These are phyloP conservation scores for Gorsachius magnificus DNA, from an alignment of 2,797 vertebrate species.

Conservation along the genomic window DNA sequence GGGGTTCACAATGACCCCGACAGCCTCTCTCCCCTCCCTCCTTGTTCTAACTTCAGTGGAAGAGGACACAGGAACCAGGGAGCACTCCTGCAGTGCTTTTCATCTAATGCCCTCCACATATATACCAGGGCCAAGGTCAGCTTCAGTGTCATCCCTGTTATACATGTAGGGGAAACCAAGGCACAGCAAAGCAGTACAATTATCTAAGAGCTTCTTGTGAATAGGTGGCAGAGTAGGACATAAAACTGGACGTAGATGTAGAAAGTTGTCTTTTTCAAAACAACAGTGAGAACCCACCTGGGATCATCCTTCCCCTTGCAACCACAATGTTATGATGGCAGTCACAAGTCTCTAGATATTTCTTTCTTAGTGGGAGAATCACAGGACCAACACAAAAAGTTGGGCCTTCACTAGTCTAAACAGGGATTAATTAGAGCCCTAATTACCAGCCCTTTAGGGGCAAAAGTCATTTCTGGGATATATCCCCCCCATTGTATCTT, in stretches of 20 bases:
- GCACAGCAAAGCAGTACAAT: constrained; percentile 26
- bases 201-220: constrained; percentile 43
- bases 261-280: background rate
- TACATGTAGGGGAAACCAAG: background rate
- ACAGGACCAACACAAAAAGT: constrained; percentile 15
- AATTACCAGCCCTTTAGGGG: background rate
- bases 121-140: background rate
- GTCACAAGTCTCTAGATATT: background rate
- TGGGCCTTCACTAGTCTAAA: constrained; percentile 16
- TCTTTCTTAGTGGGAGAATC: background rate
- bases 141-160: background rate
- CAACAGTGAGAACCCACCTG: background rate
- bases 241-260: background rate
- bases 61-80: background rate
- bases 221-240: background rate
- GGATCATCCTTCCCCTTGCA: background rate
- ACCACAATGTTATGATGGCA: fast-evolving
- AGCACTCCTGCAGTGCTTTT: background rate
- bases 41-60: background rate
- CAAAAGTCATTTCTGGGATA: background rate
- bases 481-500: background rate
- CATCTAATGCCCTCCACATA: background rate
- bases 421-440: constrained; percentile 1
- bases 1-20: background rate
- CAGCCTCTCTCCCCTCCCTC: background rate